Evolutionary conservation across 2,797 vertebrate genomes (phyloP), one percentile per base, ranked within the genome.

Genomic region (Chlorospingus semifuscus): DNA sequence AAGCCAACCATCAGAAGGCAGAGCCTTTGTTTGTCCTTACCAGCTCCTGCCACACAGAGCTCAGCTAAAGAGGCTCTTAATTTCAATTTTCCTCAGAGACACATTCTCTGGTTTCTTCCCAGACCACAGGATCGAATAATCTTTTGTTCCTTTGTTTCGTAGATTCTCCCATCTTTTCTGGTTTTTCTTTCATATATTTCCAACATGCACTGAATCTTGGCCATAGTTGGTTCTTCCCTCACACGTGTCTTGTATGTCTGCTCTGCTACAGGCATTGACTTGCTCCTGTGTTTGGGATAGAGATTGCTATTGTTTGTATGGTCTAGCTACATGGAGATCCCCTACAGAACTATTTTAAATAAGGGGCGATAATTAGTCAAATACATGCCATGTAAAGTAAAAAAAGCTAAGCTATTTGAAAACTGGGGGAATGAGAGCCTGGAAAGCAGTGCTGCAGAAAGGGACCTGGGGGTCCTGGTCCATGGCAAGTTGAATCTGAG

Each of bases 161-260:
- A 66, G 32, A 59, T 69, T 92, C 23, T 82, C 50, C 23, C 6
- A 5, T 53, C 23, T 82, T 34, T 81, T 63, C 53, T 59, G 19
- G 11, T 75, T 65, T 82, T 82, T 57, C 72, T 72, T 84, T 89
- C 36, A 50, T 30, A 11, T 61, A 44, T 87, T 92, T 93, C 47
- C 44, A 84, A 18, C 23, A 39, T 7, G 27, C 19, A 34, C 37
- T 44, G 11, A 79, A 69, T 30, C 8, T 22, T n/a, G 5, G 57
- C 47, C 47, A 17, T 32, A 63, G 47, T 4, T 7, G 6, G 41
- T 63, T 61, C 34, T 66, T 83, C 68, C 65, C 47, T 92, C 81
- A 66, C 14, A 29, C 0, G 0, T 29, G 5, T 37, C 72, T 74
- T 44, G 8, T 60, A 34, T 16, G 16, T 26, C 53, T 93, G 79